Evolutionary conservation across 1,140 invertebrate genomes (phyloP).

Genomic region (Habropoda laboriosa): DNA sequence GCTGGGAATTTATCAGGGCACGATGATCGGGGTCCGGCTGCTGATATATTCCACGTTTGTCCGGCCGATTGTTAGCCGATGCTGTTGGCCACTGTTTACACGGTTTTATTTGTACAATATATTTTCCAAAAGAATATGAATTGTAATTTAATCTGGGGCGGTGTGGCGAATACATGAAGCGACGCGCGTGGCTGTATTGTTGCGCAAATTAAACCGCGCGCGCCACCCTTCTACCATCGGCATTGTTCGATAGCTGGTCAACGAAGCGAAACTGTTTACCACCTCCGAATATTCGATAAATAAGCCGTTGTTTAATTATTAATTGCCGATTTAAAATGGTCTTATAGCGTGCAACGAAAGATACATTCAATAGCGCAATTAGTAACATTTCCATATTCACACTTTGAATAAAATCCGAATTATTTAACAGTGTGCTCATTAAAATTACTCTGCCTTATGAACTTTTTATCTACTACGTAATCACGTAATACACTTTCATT

Average conservation of each 20-base stretch:
- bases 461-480: too few species aligned
- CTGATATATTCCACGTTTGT: not conserved
- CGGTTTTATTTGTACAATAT: not conserved
- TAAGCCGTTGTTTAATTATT: slow-evolving; percentile 21
- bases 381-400: too few species aligned
- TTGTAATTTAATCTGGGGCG: slow-evolving; percentile 19
- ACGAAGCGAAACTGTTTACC: not conserved
- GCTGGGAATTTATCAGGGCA: not conserved
- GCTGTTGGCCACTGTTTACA: not conserved
- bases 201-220: not conserved
- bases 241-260: not conserved
- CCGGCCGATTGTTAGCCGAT: not conserved
- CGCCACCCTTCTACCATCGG: not conserved
- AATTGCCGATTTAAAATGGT: not conserved
- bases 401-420: too few species aligned
- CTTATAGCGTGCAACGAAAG: too few species aligned
- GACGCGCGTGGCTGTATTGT: not conserved
- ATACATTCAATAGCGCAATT: too few species aligned
- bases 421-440: too few species aligned
- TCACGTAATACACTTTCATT: too few species aligned
- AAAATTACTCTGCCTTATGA: too few species aligned
- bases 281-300: slow-evolving; percentile 1
- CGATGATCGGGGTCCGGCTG: too few species aligned
- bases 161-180: not conserved
- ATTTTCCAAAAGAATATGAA: slow-evolving; percentile 5